Base-by-base conservation (phyloP, 2,888 invertebrate genomes). In the Tineola bisselliella region DNA sequence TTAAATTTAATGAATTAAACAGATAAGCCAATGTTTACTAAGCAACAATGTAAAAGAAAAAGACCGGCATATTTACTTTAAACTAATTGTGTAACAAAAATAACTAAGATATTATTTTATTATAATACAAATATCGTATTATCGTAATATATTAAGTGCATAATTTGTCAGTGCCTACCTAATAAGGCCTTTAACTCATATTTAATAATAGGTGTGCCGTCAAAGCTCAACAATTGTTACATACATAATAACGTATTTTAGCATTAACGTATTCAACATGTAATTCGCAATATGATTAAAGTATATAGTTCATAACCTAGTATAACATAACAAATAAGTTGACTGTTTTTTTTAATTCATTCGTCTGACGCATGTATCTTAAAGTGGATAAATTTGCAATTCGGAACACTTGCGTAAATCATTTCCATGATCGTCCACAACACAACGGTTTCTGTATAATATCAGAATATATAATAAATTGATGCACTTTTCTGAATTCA, bases 1-100 rank as follows among this genome's bases (percentile, higher is more conserved):
- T 58, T 33, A 58, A 58, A 58, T 58, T 58, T 58, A 58, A 58
- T 58, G 58, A 33, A 58, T 58, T 58, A 58, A 58, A 2, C 33
- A 58, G 58, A 58, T 58, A 58, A 58, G 58, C 54, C 10, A 6
- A 58, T 58, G 58, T 58, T 58, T 58, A 58, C 58, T 11, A 6
- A 58, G 33, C 33, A 18, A 54, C 17, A 8, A 18, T 58, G 10
- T 33, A 58, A 58, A 58, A 5, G 33, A 58, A 58, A 58, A 58
- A 19, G 56, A 12, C 58, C 58, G 58, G 15, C 30, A 8, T 58
- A 58, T 31, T 38, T 38, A 38, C 38, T 38, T 38, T 38, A 38
- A 38, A 38, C 5, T 38, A 38, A 38, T 38, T 25, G 25, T 25
- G 25, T 6, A 25, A 25, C 25, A 25, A 25, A 25, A 25, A 25